Evolutionary conservation across 2,888 invertebrate species (phyloP).

Genomic region (Herminia tarsipennalis): DNA sequence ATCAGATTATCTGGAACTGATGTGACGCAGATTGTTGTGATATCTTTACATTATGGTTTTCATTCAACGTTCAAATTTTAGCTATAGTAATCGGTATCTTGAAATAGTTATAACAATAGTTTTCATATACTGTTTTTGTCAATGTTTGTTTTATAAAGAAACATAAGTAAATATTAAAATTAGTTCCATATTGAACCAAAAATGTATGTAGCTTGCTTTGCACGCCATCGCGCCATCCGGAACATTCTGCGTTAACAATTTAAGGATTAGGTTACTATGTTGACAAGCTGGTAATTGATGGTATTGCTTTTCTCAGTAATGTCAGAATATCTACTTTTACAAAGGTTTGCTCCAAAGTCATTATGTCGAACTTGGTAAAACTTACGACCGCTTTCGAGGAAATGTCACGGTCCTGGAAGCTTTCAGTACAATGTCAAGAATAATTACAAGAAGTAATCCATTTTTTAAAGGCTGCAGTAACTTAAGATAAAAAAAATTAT

Average conservation of each 20-base stretch:
- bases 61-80: no score
- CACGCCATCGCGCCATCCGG: no score
- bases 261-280: background rate
- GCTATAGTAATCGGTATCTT: no score
- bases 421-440: conserved; percentile 39
- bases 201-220: no score
- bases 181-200: no score
- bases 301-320: background rate
- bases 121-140: no score
- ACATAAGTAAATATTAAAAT: no score
- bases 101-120: no score
- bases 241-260: background rate
- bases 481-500: background rate
- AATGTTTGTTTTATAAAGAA: no score
- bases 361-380: conserved; percentile 31
- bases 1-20: no score
- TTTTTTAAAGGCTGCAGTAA: conserved; percentile 7
- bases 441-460: conserved; percentile 34
- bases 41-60: no score
- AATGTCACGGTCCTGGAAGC: conserved; percentile 39
- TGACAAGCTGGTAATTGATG: conserved; percentile 2
- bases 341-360: conserved; percentile 26
- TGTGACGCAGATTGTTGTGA: no score
- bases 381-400: conserved; percentile 30
- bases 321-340: conserved; percentile 1